Evolutionary conservation across 2,888 invertebrate species (phyloP).

Genomic region (Eubasilissa splendida): DNA sequence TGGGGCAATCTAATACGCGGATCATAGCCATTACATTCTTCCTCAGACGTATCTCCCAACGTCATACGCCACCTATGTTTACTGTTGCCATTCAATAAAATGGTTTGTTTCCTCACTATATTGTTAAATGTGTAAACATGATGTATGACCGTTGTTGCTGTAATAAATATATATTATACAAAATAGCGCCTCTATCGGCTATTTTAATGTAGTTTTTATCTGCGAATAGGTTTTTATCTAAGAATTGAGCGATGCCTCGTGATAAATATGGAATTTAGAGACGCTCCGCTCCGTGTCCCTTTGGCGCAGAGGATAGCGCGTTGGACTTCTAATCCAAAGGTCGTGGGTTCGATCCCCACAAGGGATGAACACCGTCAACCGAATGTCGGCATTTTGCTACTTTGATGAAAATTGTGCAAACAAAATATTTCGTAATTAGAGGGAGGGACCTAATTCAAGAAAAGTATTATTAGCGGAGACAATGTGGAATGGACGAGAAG

Average conservation of each 20-base stretch:
- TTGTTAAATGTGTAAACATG: neutral
- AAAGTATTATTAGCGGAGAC: too few relatives aligned
- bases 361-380: conserved; percentile 71
- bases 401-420: neutral
- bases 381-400: neutral
- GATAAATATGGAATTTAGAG: neutral
- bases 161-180: too few relatives aligned
- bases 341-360: conserved; percentile 91
- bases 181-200: too few relatives aligned
- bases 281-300: conserved; percentile 72
- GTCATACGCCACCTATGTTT: conserved; percentile 17
- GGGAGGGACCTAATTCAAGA: too few relatives aligned
- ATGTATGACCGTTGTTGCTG: neutral
- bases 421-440: too few relatives aligned
- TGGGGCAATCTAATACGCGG: too few relatives aligned
- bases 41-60: neutral
- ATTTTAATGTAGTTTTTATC: too few relatives aligned
- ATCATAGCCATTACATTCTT: neutral
- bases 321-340: conserved; percentile 93
- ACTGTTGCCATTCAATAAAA: neutral
- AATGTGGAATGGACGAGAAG: too few relatives aligned
- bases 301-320: conserved; percentile 92
- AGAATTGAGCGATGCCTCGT: too few relatives aligned
- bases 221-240: too few relatives aligned
- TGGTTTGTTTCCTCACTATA: conserved; percentile 23